Base-by-base conservation (phyloP, 1,140 invertebrate species). In the Drosophila lini region DNA sequence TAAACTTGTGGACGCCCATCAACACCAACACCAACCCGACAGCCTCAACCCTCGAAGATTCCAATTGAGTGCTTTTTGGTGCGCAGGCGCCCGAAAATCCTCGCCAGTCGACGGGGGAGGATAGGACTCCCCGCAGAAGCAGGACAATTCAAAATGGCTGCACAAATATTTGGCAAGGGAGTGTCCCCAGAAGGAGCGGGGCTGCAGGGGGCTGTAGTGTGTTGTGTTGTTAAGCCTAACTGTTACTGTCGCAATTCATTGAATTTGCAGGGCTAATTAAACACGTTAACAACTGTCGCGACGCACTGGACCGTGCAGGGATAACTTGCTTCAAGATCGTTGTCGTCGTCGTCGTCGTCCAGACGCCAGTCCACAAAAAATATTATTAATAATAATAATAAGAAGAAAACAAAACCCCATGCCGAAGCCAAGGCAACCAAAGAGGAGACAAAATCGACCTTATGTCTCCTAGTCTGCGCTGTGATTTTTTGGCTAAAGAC, bases 161-260 rank as follows among this genome's bases (percentile, higher is more conserved):
- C 77, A 58, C 75, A 91, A 91, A 91, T 91, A 91, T 91, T 91
- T 91, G 80, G 68, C 56, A 68, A 79, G 78, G 68, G 83, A 76
- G 77, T 89, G 68, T 28, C 68, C 40, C 68, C 22, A 16, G 9
- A 28, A 19, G 32, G 19, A 47, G 42, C 48, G 36, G 53, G 15
- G 16, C 31, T 6, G 13, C 22, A n/a, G 57, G 32, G 22, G 52
- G 40, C 56, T 68, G 19, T 34, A 9, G 34, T 68, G 52, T 80
- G 63, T 52, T 86, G 80, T 88, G 63, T 52, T 86, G 80, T 88
- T 86, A 81, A 80, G 82, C 76, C 82, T 86, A 88, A 88, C 83
- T 88, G 83, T 88, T 88, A 89, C 83, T 88, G 83, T 88, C 83
- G 83, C 83, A 88, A 88, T 88, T 89, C 83, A 88, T 88, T 88